phyloP scores from a whole-genome alignment of 37 sponge, comb jelly and placozoan genomes.

The Petrosia ficiformis region DNA sequence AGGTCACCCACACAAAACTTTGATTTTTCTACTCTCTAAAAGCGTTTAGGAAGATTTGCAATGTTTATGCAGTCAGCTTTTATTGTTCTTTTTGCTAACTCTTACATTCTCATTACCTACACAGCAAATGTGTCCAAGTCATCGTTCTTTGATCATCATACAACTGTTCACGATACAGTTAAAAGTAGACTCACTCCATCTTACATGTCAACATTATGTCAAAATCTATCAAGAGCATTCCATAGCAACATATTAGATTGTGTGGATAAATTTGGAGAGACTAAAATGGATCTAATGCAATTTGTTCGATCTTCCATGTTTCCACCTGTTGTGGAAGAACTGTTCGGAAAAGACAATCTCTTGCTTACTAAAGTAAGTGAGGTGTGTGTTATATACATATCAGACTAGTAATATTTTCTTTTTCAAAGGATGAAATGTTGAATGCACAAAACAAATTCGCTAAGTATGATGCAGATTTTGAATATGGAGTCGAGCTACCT shows the following conservation, averaged over 20 bases:
- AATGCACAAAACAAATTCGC: conserved; percentile 38
- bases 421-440: conserved; percentile 29
- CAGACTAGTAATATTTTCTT: background rate
- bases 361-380: conserved; percentile 29
- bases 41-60: no score
- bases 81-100: no score
- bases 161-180: conserved; percentile 55
- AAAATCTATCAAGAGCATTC: conserved; percentile 31
- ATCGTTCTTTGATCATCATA: conserved; percentile 59
- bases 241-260: background rate
- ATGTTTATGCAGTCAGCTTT: no score
- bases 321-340: conserved; percentile 44
- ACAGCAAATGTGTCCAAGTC: conserved; percentile 53
- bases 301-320: conserved; percentile 73
- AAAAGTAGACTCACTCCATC: conserved; percentile 43
- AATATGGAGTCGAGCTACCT: conserved; percentile 81
- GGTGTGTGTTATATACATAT: background rate
- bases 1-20: no score
- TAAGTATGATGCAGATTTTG: conserved; percentile 83
- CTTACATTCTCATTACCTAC: background rate
- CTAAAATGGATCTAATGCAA: conserved; percentile 64
- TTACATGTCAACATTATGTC: conserved; percentile 19
- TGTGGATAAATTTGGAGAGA: background rate
- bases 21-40: no score
- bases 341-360: conserved; percentile 66